Conservation (phyloP, 1,140 invertebrate genomes). For the Tetranychus urticae region DNA sequence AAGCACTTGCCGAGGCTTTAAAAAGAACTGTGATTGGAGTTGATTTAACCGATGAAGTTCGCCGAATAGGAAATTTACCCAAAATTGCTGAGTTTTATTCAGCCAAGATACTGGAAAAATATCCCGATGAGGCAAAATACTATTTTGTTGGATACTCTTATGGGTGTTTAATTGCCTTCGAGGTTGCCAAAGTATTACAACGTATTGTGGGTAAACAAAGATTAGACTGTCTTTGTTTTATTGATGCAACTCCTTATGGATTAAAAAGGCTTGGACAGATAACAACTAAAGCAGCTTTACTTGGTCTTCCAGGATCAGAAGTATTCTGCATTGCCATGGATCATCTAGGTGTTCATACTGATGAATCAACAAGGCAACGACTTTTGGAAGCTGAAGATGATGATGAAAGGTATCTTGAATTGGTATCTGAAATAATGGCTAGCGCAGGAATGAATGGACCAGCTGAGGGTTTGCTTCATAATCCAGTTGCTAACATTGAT, state of each 20-base stretch:
- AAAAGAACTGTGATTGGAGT: conserved; percentile 59
- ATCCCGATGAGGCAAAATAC: conserved; percentile 25
- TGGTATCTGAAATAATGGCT: not conserved
- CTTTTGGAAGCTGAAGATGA: not conserved
- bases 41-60: conserved; percentile 53
- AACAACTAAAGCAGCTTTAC: not conserved
- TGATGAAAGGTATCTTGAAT: not conserved
- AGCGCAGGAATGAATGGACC: not conserved
- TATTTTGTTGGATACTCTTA: conserved; percentile 77
- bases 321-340: not conserved
- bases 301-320: not conserved
- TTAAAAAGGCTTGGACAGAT: not conserved
- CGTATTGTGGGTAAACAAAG: not conserved
- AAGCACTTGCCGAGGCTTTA: conserved; percentile 38
- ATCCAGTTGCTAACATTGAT: not conserved
- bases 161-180: conserved; percentile 69
- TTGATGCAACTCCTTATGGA: not conserved
- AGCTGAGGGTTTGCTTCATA: not conserved
- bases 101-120: conserved; percentile 12
- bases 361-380: not conserved
- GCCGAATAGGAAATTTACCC: conserved; percentile 30
- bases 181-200: conserved; percentile 39
- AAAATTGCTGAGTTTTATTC: conserved; percentile 56
- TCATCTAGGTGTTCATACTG: not conserved
- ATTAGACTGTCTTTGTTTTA: not conserved